Evolutionary conservation across 2,888 invertebrate genomes (phyloP), one percentile per base, ranked within the genome.

Genomic region (Lepeophtheirus nordmannii): DNA sequence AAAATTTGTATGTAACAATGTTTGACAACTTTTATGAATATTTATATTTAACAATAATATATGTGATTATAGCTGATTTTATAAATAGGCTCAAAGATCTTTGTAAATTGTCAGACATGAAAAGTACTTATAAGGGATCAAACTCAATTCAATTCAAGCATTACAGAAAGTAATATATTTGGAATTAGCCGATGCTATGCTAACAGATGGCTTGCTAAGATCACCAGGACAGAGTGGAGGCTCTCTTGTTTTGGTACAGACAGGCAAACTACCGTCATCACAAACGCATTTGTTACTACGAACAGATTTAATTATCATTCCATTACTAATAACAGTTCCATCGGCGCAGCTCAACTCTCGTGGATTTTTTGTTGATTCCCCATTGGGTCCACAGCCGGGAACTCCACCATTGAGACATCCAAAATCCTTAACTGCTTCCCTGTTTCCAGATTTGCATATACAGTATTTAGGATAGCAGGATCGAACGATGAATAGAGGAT

Each of bases 301-400:
- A 46, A 46, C 17, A 8, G 53, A 46, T 46, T 46, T 46, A n/a
- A 46, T 8, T 3, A 46, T 46, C 53, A 46, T 46, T 14, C 17
- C 17, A 46, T 46, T 46, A 46, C 3, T 5, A 17, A 46, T 17
- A 17, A 46, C 53, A 46, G n/a, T 46, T 17, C 53, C 53, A 46
- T 46, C 17, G 5, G 8, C 3, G 8, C 53, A 46, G 53, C 53
- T 46, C n/a, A 46, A 17, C 17, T 46, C 53, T 17, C 53, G 2
- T 17, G 53, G 53, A 8, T 17, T 8, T 17, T 17, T 17, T 17
- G 53, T 46, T 2, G 53, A 46, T 17, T 46, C 17, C 53, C 53
- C 53, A 46, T 46, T 46, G 53, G 53, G 53, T 46, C 53, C 53
- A 46, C 53, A 46, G 14, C 53, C 53, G 8, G 53, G 53, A 8